Percentiles rank a stretch among this genome's conserved stretches.
These are phyloP conservation scores for Liposcelis brunnea DNA, from an alignment of 2,888 invertebrate species.

Conservation along the genomic window DNA sequence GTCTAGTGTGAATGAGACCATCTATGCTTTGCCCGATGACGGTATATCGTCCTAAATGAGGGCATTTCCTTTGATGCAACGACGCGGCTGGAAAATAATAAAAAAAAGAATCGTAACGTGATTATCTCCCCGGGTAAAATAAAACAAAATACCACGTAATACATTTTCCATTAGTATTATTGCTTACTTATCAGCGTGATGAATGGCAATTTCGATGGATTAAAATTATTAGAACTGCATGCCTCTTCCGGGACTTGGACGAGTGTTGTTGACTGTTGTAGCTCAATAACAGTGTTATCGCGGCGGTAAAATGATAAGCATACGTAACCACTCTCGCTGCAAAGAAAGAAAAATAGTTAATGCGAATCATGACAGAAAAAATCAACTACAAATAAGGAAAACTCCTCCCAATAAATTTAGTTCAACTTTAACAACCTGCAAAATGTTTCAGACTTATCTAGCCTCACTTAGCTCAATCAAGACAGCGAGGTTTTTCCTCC, in stretches of 20 bases:
- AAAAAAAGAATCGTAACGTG: neutral
- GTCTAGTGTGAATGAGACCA: conserved; percentile 32
- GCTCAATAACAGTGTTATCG: conserved; percentile 51
- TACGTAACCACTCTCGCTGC: conserved; percentile 60
- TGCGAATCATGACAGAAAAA: neutral
- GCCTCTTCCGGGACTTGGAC: conserved; percentile 42
- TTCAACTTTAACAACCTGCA: no score
- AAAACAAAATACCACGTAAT: no score
- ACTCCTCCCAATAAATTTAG: no score
- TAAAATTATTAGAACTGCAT: conserved; percentile 33
- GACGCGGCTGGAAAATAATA: conserved; percentile 36
- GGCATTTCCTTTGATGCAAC: conserved; percentile 44
- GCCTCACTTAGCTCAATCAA: no score
- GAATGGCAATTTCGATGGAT: conserved; percentile 33
- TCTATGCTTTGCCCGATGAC: conserved; percentile 30
- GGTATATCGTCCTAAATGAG: conserved; percentile 48
- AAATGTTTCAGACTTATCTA: no score
- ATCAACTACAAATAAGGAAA: conserved; percentile 2
- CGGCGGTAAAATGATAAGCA: conserved; percentile 59
- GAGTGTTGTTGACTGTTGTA: conserved; percentile 40
- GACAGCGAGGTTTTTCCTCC: no score
- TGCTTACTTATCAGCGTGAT: conserved; percentile 50
- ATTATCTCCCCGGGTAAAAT: neutral
- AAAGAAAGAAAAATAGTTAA: conserved; percentile 21
- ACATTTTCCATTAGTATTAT: no score